A percentile compares a stretch with the other conserved stretches of the same genome.
These are phyloP conservation scores for Drosophila prostipennis DNA, from an alignment of 2,888 invertebrate genomes.

Conservation along the genomic window DNA sequence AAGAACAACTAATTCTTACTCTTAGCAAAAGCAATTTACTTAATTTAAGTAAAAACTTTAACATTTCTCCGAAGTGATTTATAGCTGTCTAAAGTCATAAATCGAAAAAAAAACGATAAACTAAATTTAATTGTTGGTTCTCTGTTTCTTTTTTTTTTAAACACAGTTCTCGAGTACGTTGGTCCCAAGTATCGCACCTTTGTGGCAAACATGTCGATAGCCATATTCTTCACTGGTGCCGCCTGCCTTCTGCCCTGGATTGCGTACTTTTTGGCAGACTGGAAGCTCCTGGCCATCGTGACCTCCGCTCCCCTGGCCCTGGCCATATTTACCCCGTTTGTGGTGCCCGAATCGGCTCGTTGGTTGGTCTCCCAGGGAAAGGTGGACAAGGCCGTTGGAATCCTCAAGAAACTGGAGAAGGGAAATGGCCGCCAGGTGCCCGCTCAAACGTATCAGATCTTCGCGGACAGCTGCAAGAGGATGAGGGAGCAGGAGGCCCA, in stretches of 20 bases:
- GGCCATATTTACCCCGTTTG: constrained; percentile 89
- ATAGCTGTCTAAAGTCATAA: neutral
- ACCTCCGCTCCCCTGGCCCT: constrained; percentile 91
- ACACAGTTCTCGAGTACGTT: constrained; percentile 92
- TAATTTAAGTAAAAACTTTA: no score
- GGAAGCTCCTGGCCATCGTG: constrained; percentile 90
- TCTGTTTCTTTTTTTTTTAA: neutral
- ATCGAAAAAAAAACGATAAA: neutral
- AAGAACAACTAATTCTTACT: neutral
- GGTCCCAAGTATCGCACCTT: constrained; percentile 95
- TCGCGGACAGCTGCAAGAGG: constrained; percentile 87
- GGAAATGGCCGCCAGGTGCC: constrained; percentile 91
- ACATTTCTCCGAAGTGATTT: neutral
- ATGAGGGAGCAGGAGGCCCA: constrained; percentile 89
- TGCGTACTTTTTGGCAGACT: constrained; percentile 91
- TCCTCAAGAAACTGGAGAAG: constrained; percentile 91
- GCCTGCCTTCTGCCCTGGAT: constrained; percentile 93
- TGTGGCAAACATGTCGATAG: constrained; percentile 96
- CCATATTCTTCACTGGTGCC: constrained; percentile 93
- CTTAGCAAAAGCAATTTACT: neutral
- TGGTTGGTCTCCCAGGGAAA: constrained; percentile 95
- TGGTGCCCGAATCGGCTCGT: constrained; percentile 94
- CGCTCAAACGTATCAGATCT: constrained; percentile 89
- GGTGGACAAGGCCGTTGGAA: constrained; percentile 90
- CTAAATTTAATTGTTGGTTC: neutral